phyloP scores from a whole-genome alignment of 2,113 vertebrate species.

The Cheirogaleus medius region DNA sequence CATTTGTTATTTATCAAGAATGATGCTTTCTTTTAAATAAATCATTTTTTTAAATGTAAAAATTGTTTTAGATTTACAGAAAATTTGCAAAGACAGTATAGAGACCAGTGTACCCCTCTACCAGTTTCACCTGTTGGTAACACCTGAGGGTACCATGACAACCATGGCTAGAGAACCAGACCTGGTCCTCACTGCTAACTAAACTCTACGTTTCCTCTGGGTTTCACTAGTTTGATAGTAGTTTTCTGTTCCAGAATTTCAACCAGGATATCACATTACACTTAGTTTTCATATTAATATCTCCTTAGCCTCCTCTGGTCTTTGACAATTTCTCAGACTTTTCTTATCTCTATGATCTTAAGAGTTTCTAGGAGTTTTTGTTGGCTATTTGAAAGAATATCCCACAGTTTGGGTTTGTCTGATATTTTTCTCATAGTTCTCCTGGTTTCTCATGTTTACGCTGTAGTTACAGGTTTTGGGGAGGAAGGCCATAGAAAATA shows the following conservation, averaged over 20 bases:
- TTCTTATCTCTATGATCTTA: too few species aligned
- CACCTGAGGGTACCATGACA: fast-evolving
- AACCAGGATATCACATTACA: neutral
- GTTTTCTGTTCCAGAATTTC: neutral
- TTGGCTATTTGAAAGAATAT: too few species aligned
- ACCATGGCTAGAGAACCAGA: neutral
- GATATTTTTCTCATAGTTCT: too few species aligned
- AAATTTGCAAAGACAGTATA: neutral
- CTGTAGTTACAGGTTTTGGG: too few species aligned
- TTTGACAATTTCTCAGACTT: too few species aligned
- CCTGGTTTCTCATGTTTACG: too few species aligned
- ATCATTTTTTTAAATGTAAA: neutral
- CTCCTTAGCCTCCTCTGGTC: neutral
- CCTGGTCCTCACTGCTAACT: too few species aligned
- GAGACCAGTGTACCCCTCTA: neutral
- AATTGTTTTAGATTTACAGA: neutral
- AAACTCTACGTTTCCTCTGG: too few species aligned
- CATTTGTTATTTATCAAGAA: neutral
- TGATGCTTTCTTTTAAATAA: neutral
- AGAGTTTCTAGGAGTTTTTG: too few species aligned
- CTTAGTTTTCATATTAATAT: neutral
- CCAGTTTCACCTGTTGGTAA: neutral
- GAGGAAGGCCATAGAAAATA: too few species aligned
- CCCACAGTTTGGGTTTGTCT: too few species aligned
- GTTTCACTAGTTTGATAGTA: too few species aligned